These are phyloP conservation scores for Arvicola amphibius DNA, from an alignment of 2,797 vertebrate species.

Conservation along the genomic window DNA sequence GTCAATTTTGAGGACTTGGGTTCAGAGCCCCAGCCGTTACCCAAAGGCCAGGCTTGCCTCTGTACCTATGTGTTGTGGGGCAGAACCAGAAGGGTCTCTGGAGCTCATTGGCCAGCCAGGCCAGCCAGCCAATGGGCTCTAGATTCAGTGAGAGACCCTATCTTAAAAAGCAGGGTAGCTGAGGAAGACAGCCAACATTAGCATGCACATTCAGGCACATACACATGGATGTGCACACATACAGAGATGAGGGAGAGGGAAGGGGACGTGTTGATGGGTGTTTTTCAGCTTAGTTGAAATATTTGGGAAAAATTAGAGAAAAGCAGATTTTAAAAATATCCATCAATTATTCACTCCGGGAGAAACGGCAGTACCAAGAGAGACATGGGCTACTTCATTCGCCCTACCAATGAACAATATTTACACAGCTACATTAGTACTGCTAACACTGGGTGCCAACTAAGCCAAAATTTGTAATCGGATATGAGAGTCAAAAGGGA, in stretches of 20 bases:
- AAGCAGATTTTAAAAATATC: not conserved
- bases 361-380: constrained; percentile 5
- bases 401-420: not conserved
- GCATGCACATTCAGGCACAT: not conserved
- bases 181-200: not conserved
- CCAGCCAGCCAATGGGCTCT: not conserved
- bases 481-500: not conserved
- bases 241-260: not conserved
- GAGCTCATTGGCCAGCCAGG: not conserved
- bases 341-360: constrained; percentile 25
- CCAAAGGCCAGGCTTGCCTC: not conserved
- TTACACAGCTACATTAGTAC: not conserved
- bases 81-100: not conserved
- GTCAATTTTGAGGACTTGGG: not conserved
- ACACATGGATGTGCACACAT: not conserved
- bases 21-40: not conserved
- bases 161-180: not conserved
- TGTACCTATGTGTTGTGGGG: not conserved
- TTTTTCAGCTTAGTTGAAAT: constrained; percentile 36
- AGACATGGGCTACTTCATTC: not conserved
- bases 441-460: not conserved
- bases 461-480: not conserved
- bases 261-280: not conserved
- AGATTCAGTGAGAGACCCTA: not conserved
- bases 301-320: constrained; percentile 18